These are phyloP conservation scores for Hydrolagus affinis DNA, from an alignment of 2,113 vertebrate genomes.

Conservation along the genomic window DNA sequence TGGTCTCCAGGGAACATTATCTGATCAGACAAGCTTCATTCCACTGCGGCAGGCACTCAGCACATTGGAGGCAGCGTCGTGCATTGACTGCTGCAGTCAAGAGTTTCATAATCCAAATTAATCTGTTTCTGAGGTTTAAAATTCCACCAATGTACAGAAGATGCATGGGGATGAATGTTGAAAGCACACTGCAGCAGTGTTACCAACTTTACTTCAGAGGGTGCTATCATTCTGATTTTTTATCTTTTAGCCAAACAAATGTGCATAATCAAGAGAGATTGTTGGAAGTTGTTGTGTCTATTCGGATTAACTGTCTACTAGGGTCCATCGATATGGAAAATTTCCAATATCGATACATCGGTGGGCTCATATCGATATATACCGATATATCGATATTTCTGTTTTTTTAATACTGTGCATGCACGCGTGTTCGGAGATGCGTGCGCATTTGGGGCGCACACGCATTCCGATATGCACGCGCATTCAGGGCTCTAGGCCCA, in stretches of 20 bases:
- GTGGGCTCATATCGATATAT: no score
- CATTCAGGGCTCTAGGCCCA: no score
- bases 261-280: neutral
- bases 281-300: neutral
- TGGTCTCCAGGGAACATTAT: neutral
- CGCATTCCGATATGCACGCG: no score
- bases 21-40: neutral
- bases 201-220: neutral
- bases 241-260: neutral
- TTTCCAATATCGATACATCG: no score
- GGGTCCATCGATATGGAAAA: no score
- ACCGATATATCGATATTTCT: no score
- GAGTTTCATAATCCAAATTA: slow-evolving; percentile 13
- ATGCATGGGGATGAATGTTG: neutral
- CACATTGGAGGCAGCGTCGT: no score
- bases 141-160: neutral
- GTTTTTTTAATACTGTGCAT: no score
- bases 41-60: neutral
- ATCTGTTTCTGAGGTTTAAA: neutral
- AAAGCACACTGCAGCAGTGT: neutral
- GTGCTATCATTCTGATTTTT: neutral
- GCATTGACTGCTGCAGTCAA: neutral
- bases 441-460: no score
- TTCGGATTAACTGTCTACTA: neutral
- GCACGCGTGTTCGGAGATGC: no score